A percentile compares a stretch with the other conserved stretches of the same genome.
Evolutionary conservation across 2,797 vertebrate genomes (phyloP).

Genomic region (Aotus griseimembra): DNA sequence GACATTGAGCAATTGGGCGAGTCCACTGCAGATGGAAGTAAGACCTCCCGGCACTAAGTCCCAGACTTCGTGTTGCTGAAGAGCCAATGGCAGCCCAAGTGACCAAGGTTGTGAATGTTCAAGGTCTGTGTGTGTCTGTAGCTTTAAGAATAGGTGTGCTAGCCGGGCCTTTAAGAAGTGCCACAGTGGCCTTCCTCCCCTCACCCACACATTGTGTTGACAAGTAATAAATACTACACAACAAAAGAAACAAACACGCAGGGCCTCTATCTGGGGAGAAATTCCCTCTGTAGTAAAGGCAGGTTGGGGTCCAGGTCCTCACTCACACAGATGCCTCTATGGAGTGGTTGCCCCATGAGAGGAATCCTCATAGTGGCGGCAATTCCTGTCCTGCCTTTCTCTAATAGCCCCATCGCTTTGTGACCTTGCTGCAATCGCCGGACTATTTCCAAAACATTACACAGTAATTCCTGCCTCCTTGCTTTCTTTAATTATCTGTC

Average conservation of each 20-base stretch:
- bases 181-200: background rate
- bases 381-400: background rate
- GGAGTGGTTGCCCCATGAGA: background rate
- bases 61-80: background rate
- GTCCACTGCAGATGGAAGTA: background rate
- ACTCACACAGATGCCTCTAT: background rate
- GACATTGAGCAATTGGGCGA: background rate
- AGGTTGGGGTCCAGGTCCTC: background rate
- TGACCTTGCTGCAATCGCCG: background rate
- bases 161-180: background rate
- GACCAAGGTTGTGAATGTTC: background rate
- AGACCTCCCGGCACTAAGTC: accelerated
- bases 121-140: background rate
- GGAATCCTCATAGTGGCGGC: background rate
- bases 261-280: background rate
- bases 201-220: background rate
- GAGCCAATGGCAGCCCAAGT: background rate
- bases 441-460: background rate
- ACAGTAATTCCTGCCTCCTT: background rate
- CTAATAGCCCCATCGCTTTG: background rate
- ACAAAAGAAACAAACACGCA: background rate
- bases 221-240: background rate
- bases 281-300: background rate
- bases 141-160: background rate
- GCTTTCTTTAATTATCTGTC: background rate